Evolutionary conservation across 2,797 vertebrate genomes (phyloP), one percentile per base, ranked within the genome.

Genomic region (Poeciliopsis gracilis): DNA sequence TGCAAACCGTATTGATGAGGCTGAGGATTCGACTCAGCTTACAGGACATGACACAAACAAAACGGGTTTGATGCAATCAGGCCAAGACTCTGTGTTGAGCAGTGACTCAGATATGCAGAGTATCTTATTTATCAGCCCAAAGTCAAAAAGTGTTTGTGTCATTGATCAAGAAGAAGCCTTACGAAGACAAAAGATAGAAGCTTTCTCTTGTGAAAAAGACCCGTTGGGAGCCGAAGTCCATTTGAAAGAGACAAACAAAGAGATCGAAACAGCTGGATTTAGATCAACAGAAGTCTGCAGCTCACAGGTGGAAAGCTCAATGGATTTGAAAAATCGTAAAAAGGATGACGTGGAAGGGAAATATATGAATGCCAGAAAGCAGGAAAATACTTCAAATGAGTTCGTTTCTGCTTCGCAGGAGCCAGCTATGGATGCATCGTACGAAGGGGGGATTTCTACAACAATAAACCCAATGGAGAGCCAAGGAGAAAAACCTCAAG

Each of bases 31-130:
- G 20, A 46, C 33, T 53, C 38, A 30, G 8, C 23, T 76, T 41
- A 79, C 66, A 87, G 61, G 69, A 77, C 4, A 47, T 82, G 75
- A 82, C 63, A 63, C 30, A 61, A 36, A 78, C 67, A 63, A 85
- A 82, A 76, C 15, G 4, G 67, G 83, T 3, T 46, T 67, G 36
- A 82, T 72, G 16, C 72, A 82, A 78, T 84, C 87, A 69, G 25
- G 72, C 43, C 74, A 86, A 38, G 74, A 30, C 55, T 78, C 81
- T 51, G 66, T 66, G 72, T 70, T 18, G n/a, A 78, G 66, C 70
- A 69, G 71, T 75, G 69, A 66, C 67, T 78, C 82, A 67, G 73
- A 78, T 72, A 57, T 49, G 41, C 71, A 84, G 66, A 82, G 47
- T 75, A 75, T 38, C 18, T 59, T 75, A 67, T 20, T 49, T 20